Base-by-base conservation (phyloP, 2,797 vertebrate genomes). In the Anabas testudineus region DNA sequence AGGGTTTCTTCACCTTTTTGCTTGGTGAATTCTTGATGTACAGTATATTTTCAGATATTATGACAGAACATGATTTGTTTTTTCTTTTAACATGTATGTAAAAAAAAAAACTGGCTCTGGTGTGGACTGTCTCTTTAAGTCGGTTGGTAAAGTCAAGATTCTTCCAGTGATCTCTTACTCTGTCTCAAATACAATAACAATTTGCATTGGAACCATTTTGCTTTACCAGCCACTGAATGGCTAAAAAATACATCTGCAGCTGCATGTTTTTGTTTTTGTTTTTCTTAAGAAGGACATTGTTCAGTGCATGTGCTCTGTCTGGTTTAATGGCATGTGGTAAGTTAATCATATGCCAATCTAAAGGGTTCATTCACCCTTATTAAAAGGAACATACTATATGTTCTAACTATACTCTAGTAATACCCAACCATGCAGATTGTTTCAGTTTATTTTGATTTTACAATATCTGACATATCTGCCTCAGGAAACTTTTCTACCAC, bases 81-180 rank as follows among this genome's bases (percentile, higher is more conserved):
- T n/a, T n/a, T 15, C 6, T 9, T 0, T 26, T 60, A 16, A 32
- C 15, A 16, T 16, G 37, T 39, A 45, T 54, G 26, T 46, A 12
- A 15, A 15, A 22, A 39, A 57, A 56, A 22, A 39, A 57, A 56
- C 70, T 41, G 60, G 22, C 76, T 84, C 83, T 83, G 78, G 74
- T 54, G 79, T 86, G 88, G 71, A 88, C 76, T 82, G 86, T 74
- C 65, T 82, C 86, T 91, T 88, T 86, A 85, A 88, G 87, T 15
- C 14, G 37, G 43, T 37, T 15, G 80, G 69, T 86, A 63, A 85
- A 86, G 85, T 76, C 30, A 52, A 73, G 53, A 60, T 82, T 59
- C 66, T 82, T 88, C 85, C 85, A 75, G 49, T 83, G 80, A 39
- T 7, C 19, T 59, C 22, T 62, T 60, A 48, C 52, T 52, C 47